These are phyloP conservation scores for Camponotus floridanus DNA, from an alignment of 1,140 invertebrate species.

Conservation along the genomic window DNA sequence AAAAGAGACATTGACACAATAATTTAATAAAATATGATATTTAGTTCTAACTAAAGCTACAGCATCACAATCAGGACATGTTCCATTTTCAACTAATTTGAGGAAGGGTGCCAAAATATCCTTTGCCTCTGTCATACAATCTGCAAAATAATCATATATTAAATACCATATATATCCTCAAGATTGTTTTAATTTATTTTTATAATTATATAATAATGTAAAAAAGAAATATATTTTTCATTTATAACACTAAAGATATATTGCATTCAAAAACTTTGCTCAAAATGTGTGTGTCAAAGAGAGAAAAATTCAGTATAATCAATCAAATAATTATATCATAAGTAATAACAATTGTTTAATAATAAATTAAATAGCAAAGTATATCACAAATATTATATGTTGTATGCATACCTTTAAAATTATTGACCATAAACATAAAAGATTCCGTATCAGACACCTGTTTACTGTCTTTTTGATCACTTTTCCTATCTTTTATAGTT, in stretches of 20 bases:
- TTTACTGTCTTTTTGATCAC: constrained; percentile 77
- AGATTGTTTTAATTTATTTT: too few species aligned
- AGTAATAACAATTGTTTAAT: background rate
- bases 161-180: too few species aligned
- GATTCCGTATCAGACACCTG: constrained; percentile 40
- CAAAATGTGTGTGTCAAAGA: background rate
- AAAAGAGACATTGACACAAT: constrained; percentile 94
- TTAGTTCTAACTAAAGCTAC: constrained; percentile 90
- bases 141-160: constrained; percentile 76
- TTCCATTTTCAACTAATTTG: constrained; percentile 88
- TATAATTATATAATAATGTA: background rate
- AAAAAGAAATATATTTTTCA: background rate
- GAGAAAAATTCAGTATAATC: background rate
- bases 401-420: constrained; percentile 89
- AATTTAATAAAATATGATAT: constrained; percentile 91
- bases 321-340: background rate
- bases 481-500: constrained; percentile 71
- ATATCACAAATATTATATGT: background rate
- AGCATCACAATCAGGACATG: constrained; percentile 87
- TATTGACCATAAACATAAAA: constrained; percentile 85
- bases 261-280: background rate
- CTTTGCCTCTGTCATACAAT: constrained; percentile 88
- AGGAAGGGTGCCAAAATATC: constrained; percentile 89
- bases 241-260: background rate
- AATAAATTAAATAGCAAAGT: background rate